Percentiles rank a stretch among this genome's conserved stretches.
Conservation (phyloP, 2,113 vertebrate genomes). For the Varanus komodoensis region DNA sequence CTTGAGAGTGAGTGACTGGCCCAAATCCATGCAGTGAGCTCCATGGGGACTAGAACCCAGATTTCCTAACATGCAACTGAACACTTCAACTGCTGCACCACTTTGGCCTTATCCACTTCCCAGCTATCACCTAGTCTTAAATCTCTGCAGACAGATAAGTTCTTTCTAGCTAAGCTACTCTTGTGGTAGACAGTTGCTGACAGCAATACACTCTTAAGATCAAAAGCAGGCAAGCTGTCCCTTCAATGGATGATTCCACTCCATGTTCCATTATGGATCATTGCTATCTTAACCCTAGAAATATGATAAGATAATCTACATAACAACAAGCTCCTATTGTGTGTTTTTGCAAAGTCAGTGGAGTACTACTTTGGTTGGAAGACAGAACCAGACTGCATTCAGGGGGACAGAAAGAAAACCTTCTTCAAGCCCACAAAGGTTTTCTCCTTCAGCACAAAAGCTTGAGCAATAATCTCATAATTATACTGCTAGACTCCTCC, state of each 20-base stretch:
- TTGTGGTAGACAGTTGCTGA: slow-evolving; percentile 41
- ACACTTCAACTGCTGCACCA: no score
- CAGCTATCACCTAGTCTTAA: slow-evolving; percentile 6
- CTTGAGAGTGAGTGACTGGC: no score
- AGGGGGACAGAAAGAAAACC: slow-evolving; percentile 6
- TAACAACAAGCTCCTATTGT: slow-evolving; percentile 63
- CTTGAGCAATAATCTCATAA: slow-evolving; percentile 54
- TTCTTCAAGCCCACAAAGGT: slow-evolving; percentile 20
- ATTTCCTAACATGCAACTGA: no score
- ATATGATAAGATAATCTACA: slow-evolving; percentile 67
- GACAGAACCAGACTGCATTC: slow-evolving; percentile 40
- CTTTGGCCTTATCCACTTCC: neutral
- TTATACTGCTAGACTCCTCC: slow-evolving; percentile 49
- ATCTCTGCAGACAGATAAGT: slow-evolving; percentile 12
- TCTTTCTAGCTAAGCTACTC: slow-evolving; percentile 36
- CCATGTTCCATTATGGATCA: slow-evolving; percentile 43
- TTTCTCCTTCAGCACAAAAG: slow-evolving; percentile 47
- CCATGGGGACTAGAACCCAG: no score
- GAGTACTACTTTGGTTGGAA: slow-evolving; percentile 52
- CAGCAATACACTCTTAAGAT: slow-evolving; percentile 42
- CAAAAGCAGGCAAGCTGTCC: slow-evolving; percentile 32
- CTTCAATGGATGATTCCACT: slow-evolving; percentile 44
- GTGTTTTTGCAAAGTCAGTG: slow-evolving; percentile 65
- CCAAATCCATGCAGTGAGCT: no score
- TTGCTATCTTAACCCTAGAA: neutral